Percentiles rank a stretch among this genome's conserved stretches.
Evolutionary conservation across 2,888 invertebrate species (phyloP).

Genomic region (Leptarthrus brevirostris): DNA sequence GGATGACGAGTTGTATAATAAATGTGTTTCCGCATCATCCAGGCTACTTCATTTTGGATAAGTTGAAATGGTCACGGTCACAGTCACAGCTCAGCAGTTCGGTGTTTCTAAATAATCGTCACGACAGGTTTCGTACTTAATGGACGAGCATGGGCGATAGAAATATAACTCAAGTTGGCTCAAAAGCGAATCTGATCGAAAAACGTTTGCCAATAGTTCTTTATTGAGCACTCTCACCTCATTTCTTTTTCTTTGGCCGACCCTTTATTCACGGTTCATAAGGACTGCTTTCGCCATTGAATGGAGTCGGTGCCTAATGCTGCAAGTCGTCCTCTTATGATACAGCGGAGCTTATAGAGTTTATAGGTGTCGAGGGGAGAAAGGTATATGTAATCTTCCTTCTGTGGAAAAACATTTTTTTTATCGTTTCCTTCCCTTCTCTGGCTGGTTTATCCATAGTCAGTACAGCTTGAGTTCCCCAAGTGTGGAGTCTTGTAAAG

Average conservation of each 20-base stretch:
- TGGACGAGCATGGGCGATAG: slow-evolving; percentile 6
- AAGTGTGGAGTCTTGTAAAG: slow-evolving; percentile 10
- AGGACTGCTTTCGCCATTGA: slow-evolving; percentile 18
- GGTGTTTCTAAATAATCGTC: slow-evolving; percentile 28
- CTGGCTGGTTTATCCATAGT: neutral
- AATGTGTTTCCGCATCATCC: neutral
- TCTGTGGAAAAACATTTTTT: slow-evolving; percentile 4
- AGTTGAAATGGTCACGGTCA: neutral
- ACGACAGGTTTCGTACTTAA: slow-evolving; percentile 1
- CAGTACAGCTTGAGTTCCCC: neutral
- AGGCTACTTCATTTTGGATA: neutral
- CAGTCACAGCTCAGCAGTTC: too few species aligned
- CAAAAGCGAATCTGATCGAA: neutral
- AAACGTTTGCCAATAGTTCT: slow-evolving; percentile 9
- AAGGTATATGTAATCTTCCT: slow-evolving; percentile 16
- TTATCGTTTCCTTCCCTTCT: slow-evolving; percentile 16
- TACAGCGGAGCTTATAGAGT: neutral
- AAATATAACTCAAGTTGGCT: neutral
- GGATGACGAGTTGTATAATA: slow-evolving; percentile 8
- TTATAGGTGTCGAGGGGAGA: neutral
- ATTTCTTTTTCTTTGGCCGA: neutral
- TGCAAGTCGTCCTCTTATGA: slow-evolving; percentile 16
- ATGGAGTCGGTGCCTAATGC: slow-evolving; percentile 5
- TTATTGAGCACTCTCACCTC: slow-evolving; percentile 25
- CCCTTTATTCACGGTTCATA: slow-evolving; percentile 36